phyloP scores from a whole-genome alignment of 2,797 vertebrate genomes.

The Acrocephalus scirpaceus region DNA sequence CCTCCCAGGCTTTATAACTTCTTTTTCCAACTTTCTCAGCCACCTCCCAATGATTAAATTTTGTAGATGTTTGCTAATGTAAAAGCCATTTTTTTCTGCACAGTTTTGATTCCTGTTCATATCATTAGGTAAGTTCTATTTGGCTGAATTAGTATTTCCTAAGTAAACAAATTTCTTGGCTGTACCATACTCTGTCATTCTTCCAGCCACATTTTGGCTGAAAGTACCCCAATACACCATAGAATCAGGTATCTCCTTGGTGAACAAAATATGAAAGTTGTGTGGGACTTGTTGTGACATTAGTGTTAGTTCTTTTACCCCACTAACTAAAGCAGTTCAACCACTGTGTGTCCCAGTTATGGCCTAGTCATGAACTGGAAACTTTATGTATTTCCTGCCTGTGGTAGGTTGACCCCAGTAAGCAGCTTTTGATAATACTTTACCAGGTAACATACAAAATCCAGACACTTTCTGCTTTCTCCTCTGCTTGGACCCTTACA shows the following conservation, averaged over 20 bases:
- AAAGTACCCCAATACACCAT: background rate
- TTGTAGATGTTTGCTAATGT: background rate
- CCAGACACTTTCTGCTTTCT: background rate
- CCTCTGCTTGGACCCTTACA: background rate
- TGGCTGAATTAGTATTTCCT: background rate
- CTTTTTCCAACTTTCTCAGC: background rate
- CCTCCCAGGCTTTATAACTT: background rate
- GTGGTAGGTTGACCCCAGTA: background rate
- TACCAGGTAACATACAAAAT: background rate
- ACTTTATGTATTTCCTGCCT: background rate
- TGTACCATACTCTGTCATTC: background rate
- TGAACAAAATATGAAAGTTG: background rate
- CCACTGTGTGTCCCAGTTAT: rapidly evolving
- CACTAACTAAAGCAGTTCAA: background rate
- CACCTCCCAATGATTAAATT: background rate
- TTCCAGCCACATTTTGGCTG: background rate
- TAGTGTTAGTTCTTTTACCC: background rate
- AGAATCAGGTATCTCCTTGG: background rate
- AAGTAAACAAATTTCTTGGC: background rate
- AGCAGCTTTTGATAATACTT: background rate
- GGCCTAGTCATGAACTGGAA: background rate
- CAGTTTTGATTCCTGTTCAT: background rate
- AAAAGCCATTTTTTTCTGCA: background rate
- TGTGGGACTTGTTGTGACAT: background rate
- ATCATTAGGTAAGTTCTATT: background rate